Percentiles rank a stretch among this genome's conserved stretches.
Evolutionary conservation across 2,888 invertebrate genomes (phyloP).

Genomic region (Apotomis betuletana): DNA sequence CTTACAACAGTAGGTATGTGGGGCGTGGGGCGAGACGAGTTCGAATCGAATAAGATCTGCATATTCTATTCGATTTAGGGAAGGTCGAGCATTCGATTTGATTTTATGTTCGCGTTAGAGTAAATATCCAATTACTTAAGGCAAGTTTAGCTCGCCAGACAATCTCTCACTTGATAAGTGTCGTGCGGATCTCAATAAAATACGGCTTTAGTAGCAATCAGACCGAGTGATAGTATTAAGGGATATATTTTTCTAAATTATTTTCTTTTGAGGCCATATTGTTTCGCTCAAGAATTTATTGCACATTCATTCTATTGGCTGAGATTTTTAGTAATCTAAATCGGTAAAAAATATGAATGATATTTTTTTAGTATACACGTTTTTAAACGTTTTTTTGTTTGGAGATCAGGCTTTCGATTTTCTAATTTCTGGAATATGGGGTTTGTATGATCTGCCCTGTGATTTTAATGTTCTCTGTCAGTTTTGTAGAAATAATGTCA

Average conservation of each 20-base stretch:
- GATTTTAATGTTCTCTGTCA: too few species aligned
- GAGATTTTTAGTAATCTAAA: too few species aligned
- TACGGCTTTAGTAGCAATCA: slow-evolving; percentile 45
- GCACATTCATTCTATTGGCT: too few species aligned
- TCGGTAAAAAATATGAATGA: too few species aligned
- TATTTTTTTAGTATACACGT: too few species aligned
- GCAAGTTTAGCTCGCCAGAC: slow-evolving; percentile 51
- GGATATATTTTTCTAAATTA: slow-evolving; percentile 39
- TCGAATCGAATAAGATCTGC: slow-evolving; percentile 39
- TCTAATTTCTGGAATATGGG: too few species aligned
- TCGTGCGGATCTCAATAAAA: slow-evolving; percentile 57
- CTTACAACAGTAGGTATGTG: slow-evolving; percentile 40
- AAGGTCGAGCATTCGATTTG: slow-evolving; percentile 54
- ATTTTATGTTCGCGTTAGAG: slow-evolving; percentile 66
- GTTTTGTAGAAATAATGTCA: too few species aligned
- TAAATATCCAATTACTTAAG: slow-evolving; percentile 75
- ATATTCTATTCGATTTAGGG: slow-evolving; percentile 56
- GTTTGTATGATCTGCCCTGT: too few species aligned
- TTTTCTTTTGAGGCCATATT: slow-evolving; percentile 21
- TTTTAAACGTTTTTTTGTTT: too few species aligned
- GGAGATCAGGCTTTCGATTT: too few species aligned
- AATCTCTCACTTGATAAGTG: slow-evolving; percentile 54
- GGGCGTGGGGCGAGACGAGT: slow-evolving; percentile 27
- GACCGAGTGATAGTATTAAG: slow-evolving; percentile 40
- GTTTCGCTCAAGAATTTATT: neutral